Conservation (phyloP, 2,113 vertebrate genomes). For the Melanerpes aurifrons region DNA sequence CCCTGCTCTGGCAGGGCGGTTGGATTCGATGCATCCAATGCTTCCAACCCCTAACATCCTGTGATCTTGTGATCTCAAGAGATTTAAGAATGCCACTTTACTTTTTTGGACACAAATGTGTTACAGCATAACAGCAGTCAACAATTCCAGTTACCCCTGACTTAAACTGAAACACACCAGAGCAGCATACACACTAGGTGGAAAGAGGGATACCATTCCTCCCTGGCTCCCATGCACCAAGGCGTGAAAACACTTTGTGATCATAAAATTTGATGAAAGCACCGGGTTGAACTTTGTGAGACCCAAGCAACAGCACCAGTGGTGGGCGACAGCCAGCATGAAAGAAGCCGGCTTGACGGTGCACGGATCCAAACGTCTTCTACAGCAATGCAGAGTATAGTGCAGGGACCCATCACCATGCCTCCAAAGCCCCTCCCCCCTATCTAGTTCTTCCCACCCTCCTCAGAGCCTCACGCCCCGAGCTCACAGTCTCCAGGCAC, state of each 20-base stretch:
- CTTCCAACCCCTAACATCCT: too few species aligned
- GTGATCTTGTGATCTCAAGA: neutral
- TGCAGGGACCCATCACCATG: accelerated
- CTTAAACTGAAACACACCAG: accelerated
- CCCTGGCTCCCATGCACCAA: neutral
- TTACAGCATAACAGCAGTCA: accelerated
- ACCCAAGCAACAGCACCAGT: accelerated
- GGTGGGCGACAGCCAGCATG: accelerated
- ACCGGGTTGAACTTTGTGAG: accelerated
- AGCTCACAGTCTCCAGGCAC: accelerated
- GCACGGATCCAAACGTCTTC: neutral
- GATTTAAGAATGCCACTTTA: neutral
- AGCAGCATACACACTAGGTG: accelerated
- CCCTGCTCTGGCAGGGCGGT: too few species aligned
- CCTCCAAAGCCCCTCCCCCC: neutral
- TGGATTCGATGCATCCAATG: too few species aligned
- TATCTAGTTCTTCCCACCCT: neutral
- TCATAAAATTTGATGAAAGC: neutral
- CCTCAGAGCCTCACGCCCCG: neutral
- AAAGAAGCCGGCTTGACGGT: accelerated
- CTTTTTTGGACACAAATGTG: neutral
- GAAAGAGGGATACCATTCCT: neutral
- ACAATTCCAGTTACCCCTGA: neutral
- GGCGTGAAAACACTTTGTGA: neutral
- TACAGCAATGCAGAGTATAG: accelerated